phyloP scores from a whole-genome alignment of 2,888 invertebrate species.

The Dasypolia templi region DNA sequence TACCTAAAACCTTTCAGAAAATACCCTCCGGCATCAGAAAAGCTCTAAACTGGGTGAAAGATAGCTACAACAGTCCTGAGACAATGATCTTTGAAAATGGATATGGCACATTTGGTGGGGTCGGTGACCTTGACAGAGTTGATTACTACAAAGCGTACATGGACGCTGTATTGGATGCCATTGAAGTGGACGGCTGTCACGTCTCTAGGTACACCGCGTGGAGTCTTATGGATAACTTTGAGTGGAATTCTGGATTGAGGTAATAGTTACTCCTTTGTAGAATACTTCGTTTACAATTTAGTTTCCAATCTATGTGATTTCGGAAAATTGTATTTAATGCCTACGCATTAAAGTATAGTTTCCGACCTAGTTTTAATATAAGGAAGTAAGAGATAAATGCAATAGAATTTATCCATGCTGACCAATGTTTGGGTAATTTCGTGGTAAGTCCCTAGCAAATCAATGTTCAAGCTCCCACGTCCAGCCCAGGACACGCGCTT shows the following conservation, averaged over 20 bases:
- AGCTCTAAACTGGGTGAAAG: slow-evolving; percentile 89
- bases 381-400: background rate
- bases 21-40: slow-evolving; percentile 88
- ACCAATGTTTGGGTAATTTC: too few species aligned
- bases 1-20: slow-evolving; percentile 65
- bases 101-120: slow-evolving; percentile 83
- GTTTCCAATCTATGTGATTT: background rate
- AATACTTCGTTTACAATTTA: background rate
- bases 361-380: background rate
- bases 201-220: slow-evolving; percentile 80
- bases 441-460: too few species aligned
- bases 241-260: slow-evolving; percentile 78
- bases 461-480: too few species aligned
- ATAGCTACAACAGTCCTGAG: slow-evolving; percentile 88
- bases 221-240: slow-evolving; percentile 86
- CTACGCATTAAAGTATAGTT: background rate
- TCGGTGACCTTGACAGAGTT: slow-evolving; percentile 80
- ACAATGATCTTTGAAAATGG: slow-evolving; percentile 92
- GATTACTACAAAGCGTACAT: slow-evolving; percentile 80
- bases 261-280: slow-evolving; percentile 36
- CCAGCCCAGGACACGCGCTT: too few species aligned
- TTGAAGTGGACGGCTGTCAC: slow-evolving; percentile 77
- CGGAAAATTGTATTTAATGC: background rate
- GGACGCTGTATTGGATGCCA: slow-evolving; percentile 76
- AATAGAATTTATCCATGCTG: background rate